These are phyloP conservation scores for Hetaerina titia DNA, from an alignment of 2,888 invertebrate species.

Conservation along the genomic window DNA sequence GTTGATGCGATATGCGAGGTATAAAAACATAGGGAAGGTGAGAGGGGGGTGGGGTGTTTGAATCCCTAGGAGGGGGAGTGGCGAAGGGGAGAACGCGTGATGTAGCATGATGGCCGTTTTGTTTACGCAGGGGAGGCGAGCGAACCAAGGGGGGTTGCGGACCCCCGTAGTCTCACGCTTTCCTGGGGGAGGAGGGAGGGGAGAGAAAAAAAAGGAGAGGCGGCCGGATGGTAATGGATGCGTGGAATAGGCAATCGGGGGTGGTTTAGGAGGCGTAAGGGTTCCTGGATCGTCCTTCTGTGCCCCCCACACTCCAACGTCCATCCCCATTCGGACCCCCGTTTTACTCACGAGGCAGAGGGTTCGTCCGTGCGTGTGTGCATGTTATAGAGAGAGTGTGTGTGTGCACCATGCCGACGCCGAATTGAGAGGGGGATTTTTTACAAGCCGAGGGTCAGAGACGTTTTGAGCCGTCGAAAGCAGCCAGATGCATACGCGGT, in stretches of 20 bases:
- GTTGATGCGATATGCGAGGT: conserved; percentile 26
- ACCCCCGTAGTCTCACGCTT: background rate
- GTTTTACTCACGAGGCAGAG: background rate
- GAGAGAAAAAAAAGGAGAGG: background rate
- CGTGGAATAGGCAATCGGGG: conserved; percentile 29
- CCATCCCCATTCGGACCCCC: background rate
- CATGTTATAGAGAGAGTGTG: background rate
- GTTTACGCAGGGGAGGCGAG: background rate
- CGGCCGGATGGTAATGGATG: conserved; percentile 34
- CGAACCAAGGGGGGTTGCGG: background rate
- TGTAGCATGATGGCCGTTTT: conserved; percentile 35
- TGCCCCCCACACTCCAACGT: background rate
- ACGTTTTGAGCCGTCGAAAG: background rate
- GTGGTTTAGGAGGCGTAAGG: background rate
- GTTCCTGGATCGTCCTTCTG: background rate
- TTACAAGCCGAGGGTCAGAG: background rate
- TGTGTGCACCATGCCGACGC: background rate
- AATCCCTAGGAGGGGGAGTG: background rate
- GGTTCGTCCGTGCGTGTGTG: background rate
- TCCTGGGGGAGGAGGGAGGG: background rate
- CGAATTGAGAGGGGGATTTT: background rate
- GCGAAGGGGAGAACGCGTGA: background rate
- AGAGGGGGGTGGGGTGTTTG: background rate
- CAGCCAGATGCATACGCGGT: background rate
- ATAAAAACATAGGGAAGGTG: conserved; percentile 13